A percentile compares a stretch with the other conserved stretches of the same genome.
Evolutionary conservation across 2,113 vertebrate species (phyloP).

Genomic region (Sclerurus mexicanus): DNA sequence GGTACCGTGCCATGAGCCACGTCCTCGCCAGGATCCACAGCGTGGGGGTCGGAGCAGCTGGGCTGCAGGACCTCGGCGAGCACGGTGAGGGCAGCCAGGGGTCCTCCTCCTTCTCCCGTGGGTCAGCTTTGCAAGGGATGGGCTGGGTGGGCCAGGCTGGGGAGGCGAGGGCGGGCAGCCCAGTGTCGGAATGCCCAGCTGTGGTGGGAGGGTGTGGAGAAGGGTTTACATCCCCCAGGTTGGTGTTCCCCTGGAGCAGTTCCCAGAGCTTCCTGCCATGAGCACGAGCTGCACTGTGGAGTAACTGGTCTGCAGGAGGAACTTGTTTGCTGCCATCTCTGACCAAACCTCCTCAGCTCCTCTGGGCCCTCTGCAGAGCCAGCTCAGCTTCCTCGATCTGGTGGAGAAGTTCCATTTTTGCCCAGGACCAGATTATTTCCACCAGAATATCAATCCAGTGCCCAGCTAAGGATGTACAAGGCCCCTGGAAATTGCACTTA

Average conservation of each 20-base stretch:
- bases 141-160: neutral
- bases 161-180: neutral
- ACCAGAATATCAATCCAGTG: neutral
- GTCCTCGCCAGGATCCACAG: slow-evolving; percentile 80
- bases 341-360: neutral
- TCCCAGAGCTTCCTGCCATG: neutral
- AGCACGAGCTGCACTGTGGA: neutral
- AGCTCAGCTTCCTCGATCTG: neutral
- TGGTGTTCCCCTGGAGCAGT: neutral
- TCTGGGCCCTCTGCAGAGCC: neutral
- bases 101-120: neutral
- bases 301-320: neutral
- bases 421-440: neutral
- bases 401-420: neutral
- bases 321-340: neutral
- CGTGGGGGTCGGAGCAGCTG: slow-evolving; percentile 47
- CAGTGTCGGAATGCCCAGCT: neutral
- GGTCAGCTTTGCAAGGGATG: neutral
- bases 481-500: neutral
- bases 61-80: slow-evolving; percentile 67
- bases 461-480: neutral
- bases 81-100: slow-evolving; percentile 41
- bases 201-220: neutral
- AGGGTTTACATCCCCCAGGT: neutral
- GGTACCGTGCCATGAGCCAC: slow-evolving; percentile 74